Conservation (phyloP, 2,797 vertebrate genomes). For the Discoglossus pictus region DNA sequence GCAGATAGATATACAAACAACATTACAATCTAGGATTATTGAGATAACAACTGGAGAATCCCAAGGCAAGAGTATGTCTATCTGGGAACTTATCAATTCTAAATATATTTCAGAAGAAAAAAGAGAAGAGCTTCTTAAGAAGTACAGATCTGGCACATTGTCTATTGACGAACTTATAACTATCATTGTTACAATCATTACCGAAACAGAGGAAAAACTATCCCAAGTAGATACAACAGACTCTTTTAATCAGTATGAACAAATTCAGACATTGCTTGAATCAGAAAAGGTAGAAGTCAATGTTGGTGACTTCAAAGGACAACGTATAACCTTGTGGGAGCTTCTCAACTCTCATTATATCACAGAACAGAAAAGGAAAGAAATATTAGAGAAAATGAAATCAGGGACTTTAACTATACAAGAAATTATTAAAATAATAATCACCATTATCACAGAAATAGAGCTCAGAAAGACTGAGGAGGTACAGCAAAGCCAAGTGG, state of each 20-base stretch:
- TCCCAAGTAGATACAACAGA: constrained; percentile 7
- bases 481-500: constrained; percentile 54
- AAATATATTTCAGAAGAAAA: constrained; percentile 14
- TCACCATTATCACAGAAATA: constrained; percentile 46
- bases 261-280: constrained; percentile 67
- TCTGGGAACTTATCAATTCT: constrained; percentile 40
- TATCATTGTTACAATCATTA: constrained; percentile 33
- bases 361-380: constrained; percentile 69
- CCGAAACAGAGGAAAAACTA: constrained; percentile 9
- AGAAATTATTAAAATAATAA: constrained; percentile 42
- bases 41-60: neutral
- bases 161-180: constrained; percentile 55
- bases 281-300: constrained; percentile 66
- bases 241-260: constrained; percentile 45
- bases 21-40: constrained; percentile 30
- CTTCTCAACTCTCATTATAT: constrained; percentile 86
- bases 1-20: neutral
- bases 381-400: constrained; percentile 73
- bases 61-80: constrained; percentile 18
- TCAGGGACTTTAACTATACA: constrained; percentile 8
- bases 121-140: constrained; percentile 57
- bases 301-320: constrained; percentile 77
- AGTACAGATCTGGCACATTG: constrained; percentile 66
- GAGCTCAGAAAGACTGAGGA: constrained; percentile 56
- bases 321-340: constrained; percentile 79